Conservation (phyloP, 2,888 invertebrate species). For the Ochropacha duplaris region DNA sequence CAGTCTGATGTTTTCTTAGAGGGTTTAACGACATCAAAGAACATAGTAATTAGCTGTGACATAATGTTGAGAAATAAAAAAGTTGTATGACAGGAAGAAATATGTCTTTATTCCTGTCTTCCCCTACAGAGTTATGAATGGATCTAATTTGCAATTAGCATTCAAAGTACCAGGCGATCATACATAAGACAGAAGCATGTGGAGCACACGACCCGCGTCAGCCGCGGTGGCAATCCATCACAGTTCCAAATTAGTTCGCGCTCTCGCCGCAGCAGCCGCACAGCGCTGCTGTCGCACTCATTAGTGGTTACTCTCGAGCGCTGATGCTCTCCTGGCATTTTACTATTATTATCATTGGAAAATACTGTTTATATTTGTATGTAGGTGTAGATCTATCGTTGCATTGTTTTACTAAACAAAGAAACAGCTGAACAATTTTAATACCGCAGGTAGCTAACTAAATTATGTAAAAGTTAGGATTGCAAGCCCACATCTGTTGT, state of each 20-base stretch:
- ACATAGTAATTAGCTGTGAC: neutral
- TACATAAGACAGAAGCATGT: constrained; percentile 44
- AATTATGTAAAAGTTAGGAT: constrained; percentile 34
- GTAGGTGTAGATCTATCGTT: too few relatives aligned
- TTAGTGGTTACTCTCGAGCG: constrained; percentile 66
- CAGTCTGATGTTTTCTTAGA: too few relatives aligned
- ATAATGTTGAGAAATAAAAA: neutral
- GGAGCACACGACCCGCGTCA: constrained; percentile 30
- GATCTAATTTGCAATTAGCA: constrained; percentile 34
- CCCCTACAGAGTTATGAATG: constrained; percentile 15
- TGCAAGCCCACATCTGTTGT: constrained; percentile 52
- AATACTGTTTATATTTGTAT: constrained; percentile 20
- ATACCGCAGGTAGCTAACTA: constrained; percentile 1
- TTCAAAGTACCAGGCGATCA: constrained; percentile 40
- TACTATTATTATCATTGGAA: constrained; percentile 41
- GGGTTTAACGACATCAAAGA: neutral
- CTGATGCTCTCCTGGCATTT: constrained; percentile 51
- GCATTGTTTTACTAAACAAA: neutral
- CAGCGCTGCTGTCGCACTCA: constrained; percentile 74
- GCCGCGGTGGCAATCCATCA: constrained; percentile 69
- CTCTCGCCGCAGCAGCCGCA: constrained; percentile 63
- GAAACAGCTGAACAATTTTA: constrained; percentile 6
- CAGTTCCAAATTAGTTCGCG: constrained; percentile 71
- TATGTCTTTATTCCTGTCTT: neutral
- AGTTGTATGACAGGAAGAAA: neutral